Evolutionary conservation across 2,113 vertebrate genomes (phyloP), one percentile per base, ranked within the genome.

Genomic region (Chloropsis cyanopogon): DNA sequence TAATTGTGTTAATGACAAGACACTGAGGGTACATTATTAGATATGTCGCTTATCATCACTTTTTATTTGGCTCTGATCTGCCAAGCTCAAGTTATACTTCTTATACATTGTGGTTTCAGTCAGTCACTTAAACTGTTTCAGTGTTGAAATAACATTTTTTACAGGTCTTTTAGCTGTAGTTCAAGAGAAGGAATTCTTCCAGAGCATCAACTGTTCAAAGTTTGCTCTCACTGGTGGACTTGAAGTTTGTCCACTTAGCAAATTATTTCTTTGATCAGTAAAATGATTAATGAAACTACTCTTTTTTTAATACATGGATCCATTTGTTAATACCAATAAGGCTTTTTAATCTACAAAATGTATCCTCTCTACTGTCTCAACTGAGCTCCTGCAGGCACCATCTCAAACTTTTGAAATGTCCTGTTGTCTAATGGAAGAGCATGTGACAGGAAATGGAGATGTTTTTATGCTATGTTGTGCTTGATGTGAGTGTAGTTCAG

Each of bases 1-100:
- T 98, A 97, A 98, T 97, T 98, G 96, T 98, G 97, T 95, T 98
- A 98, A 98, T 98, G 97, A 97, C 97, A 98, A 97, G 97, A 98
- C 93, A 84, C 60, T 94, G 86, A 86, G 93, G 91, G 85, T 97
- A 84, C 93, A 88, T 97, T 97, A 97, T 97, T 96, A 95, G 97
- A 88, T 97, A 95, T 94, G 97, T 97, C 29, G 22, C 97, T 98
- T 98, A 98, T 97, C 97, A 96, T 97, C 97, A 73, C 97, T 98
- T 95, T 97, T 96, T 98, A 95, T 96, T 97, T 98, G 96, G 94
- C 84, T 97, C 92, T 28, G 54, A 95, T 97, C 96, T 97, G 97
- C 97, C 97, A 96, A 95, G 92, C 96, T 96, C 89, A 89, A 97
- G 93, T 98, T 98, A 90, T 92, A 95, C 93, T 97, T 97, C 96